Conservation (phyloP, 2,888 invertebrate genomes). For the Trypoxylon attenuatum region DNA sequence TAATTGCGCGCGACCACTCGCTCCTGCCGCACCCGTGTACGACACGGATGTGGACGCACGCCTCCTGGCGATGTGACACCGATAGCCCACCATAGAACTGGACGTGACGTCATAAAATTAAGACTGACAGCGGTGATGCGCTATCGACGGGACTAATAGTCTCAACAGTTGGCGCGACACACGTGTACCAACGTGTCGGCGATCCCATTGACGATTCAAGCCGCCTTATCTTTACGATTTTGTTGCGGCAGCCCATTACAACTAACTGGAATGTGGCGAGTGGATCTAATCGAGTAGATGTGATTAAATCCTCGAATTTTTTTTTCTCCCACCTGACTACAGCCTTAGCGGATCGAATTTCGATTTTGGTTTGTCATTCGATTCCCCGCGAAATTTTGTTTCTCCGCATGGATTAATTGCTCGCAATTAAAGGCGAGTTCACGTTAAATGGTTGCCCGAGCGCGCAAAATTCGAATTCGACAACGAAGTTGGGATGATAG, state of each 20-base stretch:
- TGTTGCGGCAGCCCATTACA: neutral
- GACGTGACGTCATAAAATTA: constrained; percentile 37
- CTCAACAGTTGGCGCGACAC: too few relatives aligned
- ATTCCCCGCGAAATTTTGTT: too few relatives aligned
- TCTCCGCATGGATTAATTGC: neutral
- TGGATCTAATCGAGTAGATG: too few relatives aligned
- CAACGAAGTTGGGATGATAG: constrained; percentile 22
- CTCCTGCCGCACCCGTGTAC: constrained; percentile 57
- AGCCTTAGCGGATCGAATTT: too few relatives aligned
- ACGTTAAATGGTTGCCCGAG: neutral
- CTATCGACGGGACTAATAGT: too few relatives aligned
- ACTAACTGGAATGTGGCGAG: too few relatives aligned
- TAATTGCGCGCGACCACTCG: constrained; percentile 57
- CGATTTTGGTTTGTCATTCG: too few relatives aligned
- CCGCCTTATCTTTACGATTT: constrained; percentile 12
- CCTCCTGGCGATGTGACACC: constrained; percentile 37
- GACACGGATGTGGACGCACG: constrained; percentile 47
- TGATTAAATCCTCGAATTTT: too few relatives aligned
- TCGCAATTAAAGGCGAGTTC: constrained; percentile 9
- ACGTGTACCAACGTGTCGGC: neutral
- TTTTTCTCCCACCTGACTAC: too few relatives aligned
- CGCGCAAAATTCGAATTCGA: constrained; percentile 31
- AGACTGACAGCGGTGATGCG: constrained; percentile 27
- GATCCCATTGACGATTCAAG: constrained; percentile 10
- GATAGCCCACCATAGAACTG: constrained; percentile 17